Base-by-base conservation (phyloP, 1,140 invertebrate genomes). In the Lordiphosa mommai region DNA sequence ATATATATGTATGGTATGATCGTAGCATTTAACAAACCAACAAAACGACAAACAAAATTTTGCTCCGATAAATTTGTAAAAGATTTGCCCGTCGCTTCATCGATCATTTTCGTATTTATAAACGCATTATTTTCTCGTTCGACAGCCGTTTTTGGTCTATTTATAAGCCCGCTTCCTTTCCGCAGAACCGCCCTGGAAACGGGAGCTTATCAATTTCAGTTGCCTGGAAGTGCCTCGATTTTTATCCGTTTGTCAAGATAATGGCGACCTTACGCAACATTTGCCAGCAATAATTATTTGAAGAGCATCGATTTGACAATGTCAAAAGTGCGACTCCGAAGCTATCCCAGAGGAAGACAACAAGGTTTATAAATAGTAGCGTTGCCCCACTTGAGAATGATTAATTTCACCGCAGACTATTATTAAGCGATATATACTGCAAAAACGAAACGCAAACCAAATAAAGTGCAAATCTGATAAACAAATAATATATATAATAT, bases 301-400 rank as follows among this genome's bases (percentile, higher is more conserved):
- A 73, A 77, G 73, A 73, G 64, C 69, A 69, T 58, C 74, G 64
- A 77, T 77, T 64, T 61, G 69, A 56, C 60, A 77, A 71, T 77
- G 73, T 77, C 73, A 64, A 4, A 9, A 14, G 27, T 27, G 23
- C 6, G 23, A 27, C 23, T 27, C 4, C 6, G 23, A 7, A 27
- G 23, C 23, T 7, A 6, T 27, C 23, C 23, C 23, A 27, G 23
- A 5, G 23, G 23, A 27, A 27, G 23, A 27, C 23, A 7, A 27
- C 23, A 27, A 27, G 46, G 17, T 33, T 51, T 66, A 80, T 58
- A 82, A 70, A 61, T 79, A 82, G 65, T 47, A 38, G 40, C 53
- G 40, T 38, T 12, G 30, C 20, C 10, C 40, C 70, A 82, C 74
- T 79, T 72, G 70, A 79, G 52, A 70, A 79, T 79, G 74, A 82